These are phyloP conservation scores for Hypotaenidia okinawae DNA, from an alignment of 2,797 vertebrate genomes.

Conservation along the genomic window DNA sequence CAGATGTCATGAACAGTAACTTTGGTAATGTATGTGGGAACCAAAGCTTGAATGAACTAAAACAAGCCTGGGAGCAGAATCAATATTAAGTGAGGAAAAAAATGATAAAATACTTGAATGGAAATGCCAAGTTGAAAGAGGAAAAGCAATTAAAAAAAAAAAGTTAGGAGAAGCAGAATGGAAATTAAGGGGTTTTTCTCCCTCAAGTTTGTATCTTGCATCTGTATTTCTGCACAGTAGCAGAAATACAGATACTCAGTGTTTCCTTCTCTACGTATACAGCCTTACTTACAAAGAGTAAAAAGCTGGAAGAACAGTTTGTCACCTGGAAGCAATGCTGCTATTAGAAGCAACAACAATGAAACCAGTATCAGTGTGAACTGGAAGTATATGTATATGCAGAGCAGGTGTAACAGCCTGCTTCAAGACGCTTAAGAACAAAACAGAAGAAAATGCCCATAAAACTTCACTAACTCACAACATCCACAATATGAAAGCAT, in stretches of 20 bases:
- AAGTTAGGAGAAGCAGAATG: neutral
- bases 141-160: neutral
- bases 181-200: neutral
- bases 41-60: neutral
- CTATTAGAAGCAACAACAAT: neutral
- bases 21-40: neutral
- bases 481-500: neutral
- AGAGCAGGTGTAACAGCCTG: neutral
- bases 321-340: neutral
- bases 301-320: neutral
- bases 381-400: neutral
- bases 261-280: neutral
- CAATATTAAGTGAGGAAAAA: neutral
- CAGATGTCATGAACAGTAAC: neutral
- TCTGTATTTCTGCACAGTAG: neutral
- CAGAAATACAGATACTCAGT: neutral
- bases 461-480: neutral
- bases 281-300: neutral
- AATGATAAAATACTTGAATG: neutral
- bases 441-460: neutral
- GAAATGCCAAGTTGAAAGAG: neutral
- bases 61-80: conserved; percentile 2
- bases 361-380: neutral
- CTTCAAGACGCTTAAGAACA: neutral
- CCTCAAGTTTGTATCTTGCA: neutral